Evolutionary conservation across 2,113 vertebrate genomes (phyloP).

Genomic region (Epinephelus moara): DNA sequence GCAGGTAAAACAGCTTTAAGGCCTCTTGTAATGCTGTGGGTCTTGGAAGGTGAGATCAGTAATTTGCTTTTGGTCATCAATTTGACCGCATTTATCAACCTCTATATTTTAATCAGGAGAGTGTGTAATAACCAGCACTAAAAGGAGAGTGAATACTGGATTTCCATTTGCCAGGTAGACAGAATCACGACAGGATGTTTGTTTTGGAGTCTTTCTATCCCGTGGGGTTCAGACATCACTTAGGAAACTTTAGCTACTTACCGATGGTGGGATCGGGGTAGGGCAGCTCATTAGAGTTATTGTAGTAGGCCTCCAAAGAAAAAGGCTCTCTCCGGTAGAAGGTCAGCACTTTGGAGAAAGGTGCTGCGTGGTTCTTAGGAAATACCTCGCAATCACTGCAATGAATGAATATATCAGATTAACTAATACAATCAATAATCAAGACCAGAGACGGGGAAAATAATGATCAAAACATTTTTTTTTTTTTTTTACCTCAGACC

Average conservation of each 20-base stretch:
- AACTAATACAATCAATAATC: not conserved
- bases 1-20: not conserved
- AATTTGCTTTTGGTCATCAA: not conserved
- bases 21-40: not conserved
- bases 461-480: not conserved
- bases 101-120: not conserved
- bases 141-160: not conserved
- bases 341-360: slow-evolving; percentile 97
- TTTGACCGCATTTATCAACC: not conserved
- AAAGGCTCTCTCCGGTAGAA: slow-evolving; percentile 98
- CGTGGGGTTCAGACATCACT: not conserved
- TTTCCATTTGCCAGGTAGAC: not conserved
- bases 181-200: not conserved
- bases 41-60: not conserved
- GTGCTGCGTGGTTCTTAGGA: slow-evolving; percentile 92
- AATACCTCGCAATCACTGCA: slow-evolving; percentile 97
- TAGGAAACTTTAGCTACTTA: slow-evolving; percentile 64
- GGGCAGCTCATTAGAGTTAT: slow-evolving; percentile 89
- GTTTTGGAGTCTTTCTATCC: not conserved
- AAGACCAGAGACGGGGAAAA: not conserved
- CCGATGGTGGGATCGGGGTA: slow-evolving; percentile 97
- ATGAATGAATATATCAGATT: slow-evolving; percentile 33
- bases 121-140: not conserved
- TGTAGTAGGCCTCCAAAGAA: slow-evolving; percentile 94
- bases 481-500: slow-evolving; percentile 88